Conservation (phyloP, 2,113 vertebrate species). For the Calyptommatus sinebrachiatus region DNA sequence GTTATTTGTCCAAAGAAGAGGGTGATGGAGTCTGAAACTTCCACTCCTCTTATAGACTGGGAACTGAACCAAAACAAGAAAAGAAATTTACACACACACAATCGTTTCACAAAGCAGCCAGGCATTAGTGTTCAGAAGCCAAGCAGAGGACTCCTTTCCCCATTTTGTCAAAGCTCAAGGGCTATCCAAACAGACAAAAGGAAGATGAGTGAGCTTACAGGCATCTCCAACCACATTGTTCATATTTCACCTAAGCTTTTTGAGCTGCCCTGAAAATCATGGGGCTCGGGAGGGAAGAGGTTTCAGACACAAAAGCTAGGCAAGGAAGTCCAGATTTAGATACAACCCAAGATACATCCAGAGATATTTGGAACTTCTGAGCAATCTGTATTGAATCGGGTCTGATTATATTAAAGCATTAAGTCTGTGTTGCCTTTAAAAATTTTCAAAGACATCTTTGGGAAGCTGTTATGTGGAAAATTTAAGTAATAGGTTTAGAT, state of each 20-base stretch:
- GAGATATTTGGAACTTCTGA: conserved; percentile 56
- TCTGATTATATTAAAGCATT: conserved; percentile 73
- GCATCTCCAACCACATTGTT: conserved; percentile 71
- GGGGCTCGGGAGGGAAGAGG: conserved; percentile 58
- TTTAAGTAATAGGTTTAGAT: conserved; percentile 66
- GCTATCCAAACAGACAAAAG: conserved; percentile 73
- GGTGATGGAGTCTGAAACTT: conserved; percentile 56
- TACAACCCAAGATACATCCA: conserved; percentile 65
- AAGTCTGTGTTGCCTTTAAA: conserved; percentile 71
- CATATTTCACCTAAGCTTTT: conserved; percentile 70
- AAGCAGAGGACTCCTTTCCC: conserved; percentile 54
- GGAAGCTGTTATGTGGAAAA: conserved; percentile 73
- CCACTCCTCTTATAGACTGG: conserved; percentile 17
- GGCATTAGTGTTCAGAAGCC: conserved; percentile 45
- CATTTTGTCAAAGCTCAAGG: conserved; percentile 59
- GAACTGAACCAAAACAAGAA: background rate
- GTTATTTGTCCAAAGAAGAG: conserved; percentile 60
- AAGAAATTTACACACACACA: conserved; percentile 23
- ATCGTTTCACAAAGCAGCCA: conserved; percentile 57
- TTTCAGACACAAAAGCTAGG: conserved; percentile 67
- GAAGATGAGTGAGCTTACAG: conserved; percentile 63
- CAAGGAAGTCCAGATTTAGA: conserved; percentile 74
- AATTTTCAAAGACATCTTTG: conserved; percentile 73
- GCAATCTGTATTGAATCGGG: conserved; percentile 70
- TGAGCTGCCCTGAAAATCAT: conserved; percentile 59